These are phyloP conservation scores for Alcis repandata DNA, from an alignment of 2,888 invertebrate genomes.

Conservation along the genomic window DNA sequence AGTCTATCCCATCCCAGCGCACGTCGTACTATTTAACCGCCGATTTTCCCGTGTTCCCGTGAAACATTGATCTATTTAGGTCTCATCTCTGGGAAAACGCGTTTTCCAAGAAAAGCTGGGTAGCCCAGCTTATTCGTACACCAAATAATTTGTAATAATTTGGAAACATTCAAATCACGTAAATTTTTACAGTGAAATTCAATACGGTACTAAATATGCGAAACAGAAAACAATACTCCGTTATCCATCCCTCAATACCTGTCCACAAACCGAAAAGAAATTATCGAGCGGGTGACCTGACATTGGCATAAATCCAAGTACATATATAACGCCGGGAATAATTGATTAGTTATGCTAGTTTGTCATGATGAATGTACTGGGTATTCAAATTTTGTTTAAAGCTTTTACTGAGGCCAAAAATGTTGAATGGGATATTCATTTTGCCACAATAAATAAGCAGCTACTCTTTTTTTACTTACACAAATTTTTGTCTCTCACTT, in stretches of 20 bases:
- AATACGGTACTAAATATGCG: conserved; percentile 6
- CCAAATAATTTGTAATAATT: too few species aligned
- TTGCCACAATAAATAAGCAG: too few species aligned
- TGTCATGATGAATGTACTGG: background rate
- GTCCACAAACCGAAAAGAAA: conserved; percentile 47
- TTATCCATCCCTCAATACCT: background rate
- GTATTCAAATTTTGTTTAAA: background rate
- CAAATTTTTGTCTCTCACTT: too few species aligned
- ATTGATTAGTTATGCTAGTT: conserved; percentile 41
- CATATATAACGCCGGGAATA: conserved; percentile 44
- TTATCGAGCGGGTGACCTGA: conserved; percentile 55
- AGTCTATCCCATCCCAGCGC: too few species aligned
- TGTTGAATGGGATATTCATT: background rate
- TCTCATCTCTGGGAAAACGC: too few species aligned
- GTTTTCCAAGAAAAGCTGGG: too few species aligned
- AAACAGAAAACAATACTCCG: conserved; percentile 10
- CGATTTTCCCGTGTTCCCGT: too few species aligned
- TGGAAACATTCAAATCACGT: too few species aligned
- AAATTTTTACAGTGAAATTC: background rate
- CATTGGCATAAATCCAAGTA: conserved; percentile 57
- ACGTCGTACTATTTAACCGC: too few species aligned
- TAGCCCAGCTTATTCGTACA: too few species aligned
- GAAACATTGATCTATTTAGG: too few species aligned
- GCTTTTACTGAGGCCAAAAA: background rate
- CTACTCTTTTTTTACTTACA: too few species aligned